Conservation (phyloP, 2,113 vertebrate species). For the Lepisosteus oculatus region DNA sequence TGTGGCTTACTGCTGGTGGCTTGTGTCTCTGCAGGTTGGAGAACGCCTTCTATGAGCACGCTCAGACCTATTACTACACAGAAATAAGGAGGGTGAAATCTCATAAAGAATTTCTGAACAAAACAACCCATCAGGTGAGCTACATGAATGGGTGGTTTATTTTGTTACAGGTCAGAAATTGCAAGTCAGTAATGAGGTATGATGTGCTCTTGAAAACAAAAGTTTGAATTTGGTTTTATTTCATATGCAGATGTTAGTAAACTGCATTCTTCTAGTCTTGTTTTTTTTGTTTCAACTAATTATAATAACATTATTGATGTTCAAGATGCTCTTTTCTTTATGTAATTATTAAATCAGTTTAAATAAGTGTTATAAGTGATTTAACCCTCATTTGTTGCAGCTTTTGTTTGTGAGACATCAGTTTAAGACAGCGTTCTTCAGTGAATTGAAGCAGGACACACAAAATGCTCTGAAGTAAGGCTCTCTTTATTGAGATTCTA, state of each 20-base stretch:
- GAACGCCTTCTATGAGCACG: conserved; percentile 97
- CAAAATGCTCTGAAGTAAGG: conserved; percentile 97
- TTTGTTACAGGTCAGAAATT: too few species aligned
- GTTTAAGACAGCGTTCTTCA: conserved; percentile 98
- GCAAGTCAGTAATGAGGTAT: neutral
- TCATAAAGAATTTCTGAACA: conserved; percentile 97
- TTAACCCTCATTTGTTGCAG: conserved; percentile 56
- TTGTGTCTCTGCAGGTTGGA: conserved; percentile 73
- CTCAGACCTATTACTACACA: conserved; percentile 95
- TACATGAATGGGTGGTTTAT: neutral
- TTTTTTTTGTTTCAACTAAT: too few species aligned
- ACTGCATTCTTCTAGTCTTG: too few species aligned
- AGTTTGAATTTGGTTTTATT: too few species aligned
- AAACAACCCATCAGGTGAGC: conserved; percentile 95
- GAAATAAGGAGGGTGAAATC: conserved; percentile 95
- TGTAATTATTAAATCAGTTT: neutral
- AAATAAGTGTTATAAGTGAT: neutral
- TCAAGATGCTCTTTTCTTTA: neutral
- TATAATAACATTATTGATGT: neutral
- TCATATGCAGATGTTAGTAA: too few species aligned
- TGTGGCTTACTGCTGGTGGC: conserved; percentile 15
- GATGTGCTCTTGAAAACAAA: too few species aligned
- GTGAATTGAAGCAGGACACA: conserved; percentile 95
- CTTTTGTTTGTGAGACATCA: conserved; percentile 97
- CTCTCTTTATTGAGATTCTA: neutral